Evolutionary conservation across 2,888 invertebrate genomes (phyloP).

Genomic region (Trissoscelio sp.): DNA sequence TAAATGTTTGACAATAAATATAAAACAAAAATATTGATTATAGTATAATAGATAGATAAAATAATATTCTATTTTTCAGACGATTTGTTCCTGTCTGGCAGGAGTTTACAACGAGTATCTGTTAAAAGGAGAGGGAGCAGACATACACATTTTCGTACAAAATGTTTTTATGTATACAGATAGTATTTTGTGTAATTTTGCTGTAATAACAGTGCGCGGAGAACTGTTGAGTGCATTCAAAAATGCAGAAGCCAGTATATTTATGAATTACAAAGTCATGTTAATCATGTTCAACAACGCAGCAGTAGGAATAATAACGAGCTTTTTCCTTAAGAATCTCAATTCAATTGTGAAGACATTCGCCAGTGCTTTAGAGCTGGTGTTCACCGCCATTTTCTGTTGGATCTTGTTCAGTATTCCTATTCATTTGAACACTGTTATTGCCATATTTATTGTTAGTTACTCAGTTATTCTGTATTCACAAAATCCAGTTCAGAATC

Average conservation of each 20-base stretch:
- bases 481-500: constrained; percentile 90
- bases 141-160: constrained; percentile 95
- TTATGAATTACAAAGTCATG: constrained; percentile 89
- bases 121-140: constrained; percentile 92
- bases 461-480: constrained; percentile 94
- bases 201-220: constrained; percentile 88
- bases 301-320: constrained; percentile 95
- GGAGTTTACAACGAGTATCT: constrained; percentile 98
- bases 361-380: constrained; percentile 95
- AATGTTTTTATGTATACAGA: constrained; percentile 98
- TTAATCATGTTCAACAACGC: constrained; percentile 95
- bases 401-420: constrained; percentile 93
- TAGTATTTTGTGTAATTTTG: constrained; percentile 95
- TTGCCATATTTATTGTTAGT: constrained; percentile 92
- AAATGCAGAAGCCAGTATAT: constrained; percentile 84
- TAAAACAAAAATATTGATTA: no score
- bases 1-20: no score
- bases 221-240: constrained; percentile 87
- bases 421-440: constrained; percentile 91
- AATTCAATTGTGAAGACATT: constrained; percentile 98
- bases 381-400: constrained; percentile 95
- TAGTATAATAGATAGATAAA: neutral
- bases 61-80: constrained; percentile 85
- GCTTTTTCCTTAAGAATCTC: constrained; percentile 95
- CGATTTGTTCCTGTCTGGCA: constrained; percentile 95